Percentiles rank a stretch among this genome's conserved stretches.
Conservation (phyloP, 2,113 vertebrate genomes). For the Lonchura striata region DNA sequence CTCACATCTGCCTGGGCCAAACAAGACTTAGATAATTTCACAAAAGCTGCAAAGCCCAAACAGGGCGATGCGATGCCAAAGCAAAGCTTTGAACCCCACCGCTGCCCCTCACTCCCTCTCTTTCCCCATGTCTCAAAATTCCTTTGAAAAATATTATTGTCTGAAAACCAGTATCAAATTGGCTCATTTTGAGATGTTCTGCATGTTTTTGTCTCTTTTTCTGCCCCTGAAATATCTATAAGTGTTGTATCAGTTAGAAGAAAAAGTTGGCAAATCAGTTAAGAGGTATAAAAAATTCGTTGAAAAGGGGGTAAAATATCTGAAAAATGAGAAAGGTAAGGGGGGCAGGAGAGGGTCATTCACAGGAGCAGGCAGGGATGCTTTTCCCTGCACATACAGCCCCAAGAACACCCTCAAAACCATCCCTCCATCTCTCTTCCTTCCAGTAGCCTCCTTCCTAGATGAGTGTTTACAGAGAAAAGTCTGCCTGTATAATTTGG, state of each 20-base stretch:
- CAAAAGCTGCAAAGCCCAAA: neutral
- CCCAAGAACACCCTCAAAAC: rapidly evolving
- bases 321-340: neutral
- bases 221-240: neutral
- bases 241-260: neutral
- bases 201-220: neutral
- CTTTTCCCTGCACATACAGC: neutral
- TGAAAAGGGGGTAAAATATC: neutral
- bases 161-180: neutral
- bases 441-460: neutral
- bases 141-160: neutral
- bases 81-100: neutral
- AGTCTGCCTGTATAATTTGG: neutral
- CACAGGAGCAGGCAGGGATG: neutral
- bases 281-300: neutral
- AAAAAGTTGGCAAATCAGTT: neutral
- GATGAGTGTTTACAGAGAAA: neutral
- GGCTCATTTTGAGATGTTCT: neutral
- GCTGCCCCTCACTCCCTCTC: neutral
- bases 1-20: neutral
- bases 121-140: neutral
- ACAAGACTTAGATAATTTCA: neutral
- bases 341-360: neutral
- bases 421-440: neutral
- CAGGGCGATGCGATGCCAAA: rapidly evolving